Base-by-base conservation (phyloP, 2,888 invertebrate genomes). In the Panzeria rudis region DNA sequence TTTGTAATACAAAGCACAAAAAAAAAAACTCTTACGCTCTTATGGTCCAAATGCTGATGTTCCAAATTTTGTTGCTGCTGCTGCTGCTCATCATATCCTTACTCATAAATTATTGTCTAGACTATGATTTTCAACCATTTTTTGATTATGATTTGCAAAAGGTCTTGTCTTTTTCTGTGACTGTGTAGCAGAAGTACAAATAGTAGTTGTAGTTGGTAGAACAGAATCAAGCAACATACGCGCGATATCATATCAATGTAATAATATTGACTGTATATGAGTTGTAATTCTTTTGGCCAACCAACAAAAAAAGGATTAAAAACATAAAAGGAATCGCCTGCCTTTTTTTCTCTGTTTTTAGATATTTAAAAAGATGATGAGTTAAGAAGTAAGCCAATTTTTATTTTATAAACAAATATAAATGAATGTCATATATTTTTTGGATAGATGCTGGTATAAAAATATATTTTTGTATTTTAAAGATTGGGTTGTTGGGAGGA, bases 51-150 rank as follows among this genome's bases (percentile, higher is more conserved):
- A 71, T 79, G 75, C 52, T 69, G 78, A 73, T 78, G 66, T 54
- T 47, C 59, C 38, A 23, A 73, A 73, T 47, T 44, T 29, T 72
- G 32, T 44, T 73, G 25, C 59, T 64, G 47, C 75, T 61, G 75
- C 73, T 79, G 59, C 56, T 69, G 81, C 84, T 81, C 85, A 85
- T 81, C 81, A 85, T 73, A 82, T 78, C 68, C 75, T 87, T 86
- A 69, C 91, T 91, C 91, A 91, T 91, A 91, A 91, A 91, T 91
- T 91, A 91, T 91, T 91, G 91, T 91, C 91, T 91, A 91, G 91
- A 91, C 91, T 91, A 91, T 91, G 91, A 91, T 91, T 91, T 91
- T 91, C 82, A 91, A 91, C 90, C 91, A 91, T 91, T 91, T 91
- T 83, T 91, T 91, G 91, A 91, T 91, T 91, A 91, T 91, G 86